phyloP scores from a whole-genome alignment of 2,888 invertebrate species.

The Pediacus dermestoides region DNA sequence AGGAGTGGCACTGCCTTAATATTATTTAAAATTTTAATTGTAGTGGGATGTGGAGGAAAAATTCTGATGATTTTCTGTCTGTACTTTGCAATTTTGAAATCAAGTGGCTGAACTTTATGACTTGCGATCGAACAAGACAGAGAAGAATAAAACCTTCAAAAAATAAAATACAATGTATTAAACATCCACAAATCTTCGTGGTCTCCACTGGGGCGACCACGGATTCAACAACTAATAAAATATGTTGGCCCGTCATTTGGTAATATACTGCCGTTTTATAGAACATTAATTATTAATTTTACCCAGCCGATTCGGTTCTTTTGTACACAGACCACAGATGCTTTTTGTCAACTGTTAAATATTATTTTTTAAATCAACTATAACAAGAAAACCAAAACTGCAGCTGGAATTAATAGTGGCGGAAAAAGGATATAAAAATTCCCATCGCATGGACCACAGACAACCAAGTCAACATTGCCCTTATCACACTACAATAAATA shows the following conservation, averaged over 20 bases:
- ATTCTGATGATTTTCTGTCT: too few species aligned
- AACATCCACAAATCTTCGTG: constrained; percentile 45
- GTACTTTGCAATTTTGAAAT: too few species aligned
- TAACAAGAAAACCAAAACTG: too few species aligned
- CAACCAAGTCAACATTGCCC: too few species aligned
- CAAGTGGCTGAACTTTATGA: constrained; percentile 32
- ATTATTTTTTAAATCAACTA: too few species aligned
- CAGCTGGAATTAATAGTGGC: too few species aligned
- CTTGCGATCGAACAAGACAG: constrained; percentile 28
- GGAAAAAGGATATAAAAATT: too few species aligned
- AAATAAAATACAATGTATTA: constrained; percentile 47
- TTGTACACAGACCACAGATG: constrained; percentile 26
- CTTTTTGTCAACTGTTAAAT: constrained; percentile 31
- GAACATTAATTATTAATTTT: constrained; percentile 48
- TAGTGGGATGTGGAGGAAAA: too few species aligned
- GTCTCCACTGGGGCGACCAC: constrained; percentile 29
- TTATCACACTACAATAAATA: too few species aligned
- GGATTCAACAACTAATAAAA: constrained; percentile 46
- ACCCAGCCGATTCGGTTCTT: constrained; percentile 28
- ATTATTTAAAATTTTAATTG: too few species aligned
- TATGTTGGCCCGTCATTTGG: constrained; percentile 43
- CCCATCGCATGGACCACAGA: too few species aligned
- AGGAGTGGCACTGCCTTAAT: too few species aligned
- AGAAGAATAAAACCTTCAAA: constrained; percentile 39
- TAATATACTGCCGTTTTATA: constrained; percentile 43